These are phyloP conservation scores for Hemichromis elongatus DNA, from an alignment of 2,113 vertebrate species.

Conservation along the genomic window DNA sequence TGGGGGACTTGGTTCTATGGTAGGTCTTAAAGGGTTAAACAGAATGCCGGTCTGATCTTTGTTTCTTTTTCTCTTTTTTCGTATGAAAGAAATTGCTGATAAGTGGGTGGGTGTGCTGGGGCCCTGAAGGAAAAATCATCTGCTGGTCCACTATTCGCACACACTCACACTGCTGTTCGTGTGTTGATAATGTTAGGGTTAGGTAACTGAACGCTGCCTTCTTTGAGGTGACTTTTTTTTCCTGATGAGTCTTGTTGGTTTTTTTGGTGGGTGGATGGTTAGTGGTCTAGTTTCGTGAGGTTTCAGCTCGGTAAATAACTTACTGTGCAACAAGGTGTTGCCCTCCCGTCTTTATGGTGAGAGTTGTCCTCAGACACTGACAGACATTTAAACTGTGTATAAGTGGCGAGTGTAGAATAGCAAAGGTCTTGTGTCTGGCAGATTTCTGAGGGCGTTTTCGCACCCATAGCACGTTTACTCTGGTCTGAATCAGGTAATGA, in stretches of 20 bases:
- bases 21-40: too few species aligned
- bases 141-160: too few species aligned
- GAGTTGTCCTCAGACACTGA: neutral
- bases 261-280: neutral
- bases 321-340: neutral
- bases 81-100: neutral
- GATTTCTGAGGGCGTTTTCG: neutral
- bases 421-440: neutral
- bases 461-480: neutral
- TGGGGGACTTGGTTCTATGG: too few species aligned
- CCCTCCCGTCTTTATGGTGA: neutral
- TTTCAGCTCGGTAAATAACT: neutral
- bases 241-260: too few species aligned
- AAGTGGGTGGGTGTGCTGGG: neutral
- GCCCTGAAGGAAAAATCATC: too few species aligned
- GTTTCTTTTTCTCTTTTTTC: too few species aligned
- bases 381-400: neutral
- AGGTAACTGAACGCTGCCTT: too few species aligned
- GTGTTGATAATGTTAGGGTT: too few species aligned
- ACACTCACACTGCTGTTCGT: too few species aligned
- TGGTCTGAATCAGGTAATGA: neutral
- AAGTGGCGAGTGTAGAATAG: rapidly evolving
- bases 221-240: too few species aligned
- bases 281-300: neutral
- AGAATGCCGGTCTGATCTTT: too few species aligned